Evolutionary conservation across 1,140 invertebrate genomes (phyloP), one percentile per base, ranked within the genome.

Genomic region (Brachionus plicatilis): DNA sequence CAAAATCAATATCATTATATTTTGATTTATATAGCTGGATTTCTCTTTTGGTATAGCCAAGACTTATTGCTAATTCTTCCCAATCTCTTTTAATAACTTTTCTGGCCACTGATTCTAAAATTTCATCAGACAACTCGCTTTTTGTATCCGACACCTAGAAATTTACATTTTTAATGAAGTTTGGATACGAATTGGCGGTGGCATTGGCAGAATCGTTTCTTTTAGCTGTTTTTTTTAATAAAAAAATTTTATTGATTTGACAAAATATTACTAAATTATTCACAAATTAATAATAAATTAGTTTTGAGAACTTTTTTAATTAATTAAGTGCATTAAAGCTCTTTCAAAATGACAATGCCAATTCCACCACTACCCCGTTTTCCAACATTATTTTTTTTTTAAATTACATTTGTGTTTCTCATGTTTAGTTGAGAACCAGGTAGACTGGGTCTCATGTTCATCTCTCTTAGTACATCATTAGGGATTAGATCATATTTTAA

Each of bases 401-500:
- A 68, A 70, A 17, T 24, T 43, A 50, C 79, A 20, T 33, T 82
- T 20, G 20, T n/a, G 33, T 37, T 65, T 65, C 53, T 17, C 79
- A 82, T 82, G 27, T 83, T 83, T 20, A 68, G 14, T 41, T 47
- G 43, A 11, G 82, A 83, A 17, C 60, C 60, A 20, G 60, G 20
- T 20, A 47, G 20, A 45, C 60, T 68, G 1, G 82, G 60, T 29
- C 12, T 0, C 60, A 68, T 70, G 37, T 83, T 83, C 3, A 33
- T 14, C 41, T 83, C 82, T 33, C 50, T 53, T 1, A 83, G 20
- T 4, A 70, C 17, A 45, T 70, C 60, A 33, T 14, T 12, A n/a
- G 82, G 82, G 14, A 83, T 83, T 9, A 83, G 17, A 29, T 83
- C 65, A 70, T 70, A 50, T 33, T 56, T 68, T 50, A 83, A 47